Base-by-base conservation (phyloP, 1,140 invertebrate genomes). In the Procambarus clarkii region DNA sequence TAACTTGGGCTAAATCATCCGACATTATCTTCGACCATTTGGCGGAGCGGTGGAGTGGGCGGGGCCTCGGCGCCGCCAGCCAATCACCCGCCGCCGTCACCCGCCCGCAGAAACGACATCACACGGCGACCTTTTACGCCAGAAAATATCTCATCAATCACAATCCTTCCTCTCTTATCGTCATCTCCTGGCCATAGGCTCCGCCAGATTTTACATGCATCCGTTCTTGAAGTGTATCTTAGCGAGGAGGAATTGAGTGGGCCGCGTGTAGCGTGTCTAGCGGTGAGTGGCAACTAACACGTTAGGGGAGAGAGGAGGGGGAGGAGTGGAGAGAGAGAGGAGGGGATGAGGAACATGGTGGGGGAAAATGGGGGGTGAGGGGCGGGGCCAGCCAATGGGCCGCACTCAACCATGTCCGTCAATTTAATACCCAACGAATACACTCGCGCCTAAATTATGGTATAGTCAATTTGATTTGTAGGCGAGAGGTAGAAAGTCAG, bases 401-500 rank as follows among this genome's bases (percentile, higher is more conserved):
- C 91, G 86, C 91, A 92, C 86, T 92, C 91, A 88, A 79, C 86
- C 91, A 69, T 84, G 91, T 92, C 86, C 86, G 86, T 92, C 91
- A 92, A 88, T 88, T 88, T 92, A 92, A 92, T 92, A 92, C 91
- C 91, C 91, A 76, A 78, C 86, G 86, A 92, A 92, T 92, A 88
- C 91, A 92, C 91, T 88, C 80, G 71, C 85, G 81, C 34, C 80
- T 88, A 77, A 92, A 84, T 92, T 92, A 92, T 88, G 91, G 85
- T 88, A 85, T 92, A 92, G 91, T 92, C 91, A 88, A 92, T 92
- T 92, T 92, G 91, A 92, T 92, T 92, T 92, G 91, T 92, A 83
- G 86, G n/a, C 81, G 45, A 84, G 86, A 88, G 86, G 91, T 76
- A 88, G 91, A 92, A 92, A 92, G 91, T 92, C 86, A 88, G 71